Conservation (phyloP, 1,140 invertebrate genomes). For the Drosophila neocordata region DNA sequence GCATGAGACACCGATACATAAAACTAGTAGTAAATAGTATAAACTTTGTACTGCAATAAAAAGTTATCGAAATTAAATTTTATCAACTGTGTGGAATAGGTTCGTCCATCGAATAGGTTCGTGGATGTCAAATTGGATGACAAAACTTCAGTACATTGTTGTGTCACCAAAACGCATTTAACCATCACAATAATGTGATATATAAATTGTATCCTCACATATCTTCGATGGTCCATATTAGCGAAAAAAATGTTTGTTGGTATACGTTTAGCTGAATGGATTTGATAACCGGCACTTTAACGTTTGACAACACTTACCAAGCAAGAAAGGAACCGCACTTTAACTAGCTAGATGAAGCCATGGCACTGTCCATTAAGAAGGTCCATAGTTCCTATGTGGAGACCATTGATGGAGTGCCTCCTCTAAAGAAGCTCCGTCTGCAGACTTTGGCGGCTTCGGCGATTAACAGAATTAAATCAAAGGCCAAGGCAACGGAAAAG, state of each 20-base stretch:
- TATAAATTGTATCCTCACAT: too few species aligned
- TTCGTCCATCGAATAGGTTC: too few species aligned
- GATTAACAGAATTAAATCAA: slow-evolving; percentile 31
- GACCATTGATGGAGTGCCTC: slow-evolving; percentile 51
- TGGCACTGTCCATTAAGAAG: slow-evolving; percentile 65
- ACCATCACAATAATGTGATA: too few species aligned
- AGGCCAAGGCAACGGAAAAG: slow-evolving; percentile 15
- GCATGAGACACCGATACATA: too few species aligned
- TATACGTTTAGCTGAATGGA: too few species aligned
- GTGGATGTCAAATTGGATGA: background rate
- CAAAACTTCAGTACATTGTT: too few species aligned
- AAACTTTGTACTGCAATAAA: too few species aligned
- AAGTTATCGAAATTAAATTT: too few species aligned
- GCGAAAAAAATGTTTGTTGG: too few species aligned
- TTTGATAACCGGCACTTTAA: background rate
- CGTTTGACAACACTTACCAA: background rate
- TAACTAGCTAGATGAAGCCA: slow-evolving; percentile 15
- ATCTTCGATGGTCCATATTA: too few species aligned
- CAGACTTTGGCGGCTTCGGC: slow-evolving; percentile 46
- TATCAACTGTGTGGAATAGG: background rate
- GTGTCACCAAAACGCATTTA: too few species aligned
- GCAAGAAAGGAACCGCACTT: background rate
- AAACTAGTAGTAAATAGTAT: too few species aligned
- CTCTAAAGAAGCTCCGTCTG: slow-evolving; percentile 67
- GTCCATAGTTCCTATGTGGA: slow-evolving; percentile 45